Conservation (phyloP, 2,113 vertebrate species). For the Calidris pygmaea region DNA sequence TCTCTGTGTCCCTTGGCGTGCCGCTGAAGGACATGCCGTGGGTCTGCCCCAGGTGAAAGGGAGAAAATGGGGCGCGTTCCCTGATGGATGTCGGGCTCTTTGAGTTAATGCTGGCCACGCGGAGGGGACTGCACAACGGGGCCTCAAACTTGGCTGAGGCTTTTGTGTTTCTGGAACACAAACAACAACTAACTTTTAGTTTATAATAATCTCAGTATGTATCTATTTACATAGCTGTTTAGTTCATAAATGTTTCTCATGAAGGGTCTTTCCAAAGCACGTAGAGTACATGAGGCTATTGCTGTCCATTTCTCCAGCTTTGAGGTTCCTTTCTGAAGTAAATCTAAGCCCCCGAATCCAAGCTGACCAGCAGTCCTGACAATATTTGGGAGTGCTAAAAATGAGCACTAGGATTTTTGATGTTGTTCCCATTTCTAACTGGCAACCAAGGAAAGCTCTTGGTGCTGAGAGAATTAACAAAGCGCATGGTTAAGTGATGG, state of each 20-base stretch:
- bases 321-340: background rate
- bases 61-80: background rate
- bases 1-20: background rate
- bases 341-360: background rate
- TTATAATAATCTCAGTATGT: background rate
- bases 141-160: conserved; percentile 8
- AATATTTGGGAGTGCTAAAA: background rate
- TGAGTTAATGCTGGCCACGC: background rate
- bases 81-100: background rate
- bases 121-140: background rate
- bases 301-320: background rate
- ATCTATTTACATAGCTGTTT: conserved; percentile 53
- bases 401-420: background rate
- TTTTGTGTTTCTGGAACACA: background rate
- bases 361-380: background rate
- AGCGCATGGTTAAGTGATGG: background rate
- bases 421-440: background rate
- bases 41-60: background rate
- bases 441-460: background rate
- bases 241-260: background rate
- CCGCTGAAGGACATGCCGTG: accelerated
- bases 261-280: background rate
- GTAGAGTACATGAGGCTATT: background rate
- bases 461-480: background rate
- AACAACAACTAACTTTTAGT: background rate